Conservation (phyloP, 2,797 vertebrate species). For the Tangara arthus region DNA sequence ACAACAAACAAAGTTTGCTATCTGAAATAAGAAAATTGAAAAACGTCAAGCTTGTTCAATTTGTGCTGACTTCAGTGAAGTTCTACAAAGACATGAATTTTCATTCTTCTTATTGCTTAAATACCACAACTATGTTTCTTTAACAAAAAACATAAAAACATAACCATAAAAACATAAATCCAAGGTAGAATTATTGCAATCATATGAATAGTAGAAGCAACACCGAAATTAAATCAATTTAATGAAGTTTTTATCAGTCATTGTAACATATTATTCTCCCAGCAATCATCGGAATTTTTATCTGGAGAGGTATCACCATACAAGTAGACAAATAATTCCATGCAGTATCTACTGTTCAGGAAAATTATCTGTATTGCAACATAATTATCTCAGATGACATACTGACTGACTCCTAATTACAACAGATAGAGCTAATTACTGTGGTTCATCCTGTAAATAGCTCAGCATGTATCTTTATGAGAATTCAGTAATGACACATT, state of each 20-base stretch:
- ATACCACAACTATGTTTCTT: not conserved
- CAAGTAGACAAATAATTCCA: not conserved
- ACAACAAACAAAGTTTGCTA: too few relatives aligned
- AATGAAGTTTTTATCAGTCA: not conserved
- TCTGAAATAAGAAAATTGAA: not conserved
- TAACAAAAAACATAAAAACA: too few relatives aligned
- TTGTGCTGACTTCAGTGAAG: not conserved
- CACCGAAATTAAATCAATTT: not conserved
- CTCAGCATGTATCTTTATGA: slow-evolving; percentile 38
- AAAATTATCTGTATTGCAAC: slow-evolving; percentile 19
- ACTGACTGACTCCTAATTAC: slow-evolving; percentile 46
- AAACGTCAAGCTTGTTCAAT: not conserved
- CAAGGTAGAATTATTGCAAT: not conserved
- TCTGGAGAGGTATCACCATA: not conserved
- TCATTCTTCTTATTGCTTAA: not conserved
- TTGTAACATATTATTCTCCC: not conserved
- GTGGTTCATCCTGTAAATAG: slow-evolving; percentile 40
- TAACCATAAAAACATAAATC: not conserved
- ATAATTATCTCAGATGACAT: slow-evolving; percentile 35
- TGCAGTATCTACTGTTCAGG: not conserved
- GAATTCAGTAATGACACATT: slow-evolving; percentile 10
- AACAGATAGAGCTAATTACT: slow-evolving; percentile 47
- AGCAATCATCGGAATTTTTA: not conserved
- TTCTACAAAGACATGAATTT: not conserved
- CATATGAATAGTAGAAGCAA: not conserved